A percentile compares a stretch with the other conserved stretches of the same genome.
phyloP scores from a whole-genome alignment of 1,140 invertebrate species.

The Neodiprion virginianus region DNA sequence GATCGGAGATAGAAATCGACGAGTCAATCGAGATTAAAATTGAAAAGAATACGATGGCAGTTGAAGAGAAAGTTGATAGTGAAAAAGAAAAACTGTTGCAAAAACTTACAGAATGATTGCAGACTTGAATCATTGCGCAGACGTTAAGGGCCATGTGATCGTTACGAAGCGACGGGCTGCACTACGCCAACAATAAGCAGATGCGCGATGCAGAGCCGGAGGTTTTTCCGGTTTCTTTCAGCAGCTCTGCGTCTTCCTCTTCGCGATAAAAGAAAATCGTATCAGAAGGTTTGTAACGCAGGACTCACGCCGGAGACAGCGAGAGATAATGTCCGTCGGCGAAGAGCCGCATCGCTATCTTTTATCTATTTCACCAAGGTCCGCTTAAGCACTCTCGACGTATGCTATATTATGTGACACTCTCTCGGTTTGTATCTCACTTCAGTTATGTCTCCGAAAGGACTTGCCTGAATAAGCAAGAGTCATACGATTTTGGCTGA shows the following conservation, averaged over 20 bases:
- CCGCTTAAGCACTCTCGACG: background rate
- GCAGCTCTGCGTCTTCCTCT: background rate
- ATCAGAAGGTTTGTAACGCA: background rate
- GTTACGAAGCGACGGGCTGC: conserved; percentile 3
- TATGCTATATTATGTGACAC: background rate
- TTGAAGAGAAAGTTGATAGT: too few species aligned
- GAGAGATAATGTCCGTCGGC: background rate
- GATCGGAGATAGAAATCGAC: too few species aligned
- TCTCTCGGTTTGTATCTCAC: background rate
- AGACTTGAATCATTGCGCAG: background rate
- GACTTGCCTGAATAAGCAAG: too few species aligned
- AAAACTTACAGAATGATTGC: conserved; percentile 10
- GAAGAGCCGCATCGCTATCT: background rate
- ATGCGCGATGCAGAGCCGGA: conserved; percentile 6
- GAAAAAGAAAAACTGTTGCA: background rate
- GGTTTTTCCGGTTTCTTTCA: background rate
- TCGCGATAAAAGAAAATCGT: background rate
- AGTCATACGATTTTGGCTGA: too few species aligned
- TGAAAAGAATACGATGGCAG: too few species aligned
- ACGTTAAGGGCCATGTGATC: conserved; percentile 10
- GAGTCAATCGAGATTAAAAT: too few species aligned
- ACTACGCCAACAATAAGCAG: background rate
- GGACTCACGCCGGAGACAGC: background rate
- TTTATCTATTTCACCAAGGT: background rate
- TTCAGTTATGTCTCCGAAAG: background rate